A percentile compares a stretch with the other conserved stretches of the same genome.
Conservation (phyloP, 2,797 vertebrate genomes). For the Falco rusticolus region DNA sequence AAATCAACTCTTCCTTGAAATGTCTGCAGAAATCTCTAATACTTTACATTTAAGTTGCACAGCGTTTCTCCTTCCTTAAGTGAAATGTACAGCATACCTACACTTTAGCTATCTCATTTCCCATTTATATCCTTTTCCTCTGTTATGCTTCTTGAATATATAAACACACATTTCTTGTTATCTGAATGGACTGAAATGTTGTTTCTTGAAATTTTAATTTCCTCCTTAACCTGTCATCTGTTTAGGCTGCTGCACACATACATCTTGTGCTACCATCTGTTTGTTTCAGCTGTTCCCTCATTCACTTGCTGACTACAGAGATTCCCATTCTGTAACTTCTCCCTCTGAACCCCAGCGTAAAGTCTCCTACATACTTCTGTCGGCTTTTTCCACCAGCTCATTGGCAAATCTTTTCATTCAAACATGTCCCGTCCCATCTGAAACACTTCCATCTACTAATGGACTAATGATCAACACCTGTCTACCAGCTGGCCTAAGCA, state of each 20-base stretch:
- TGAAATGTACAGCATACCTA: not conserved
- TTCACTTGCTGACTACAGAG: not conserved
- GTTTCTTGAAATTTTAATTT: not conserved
- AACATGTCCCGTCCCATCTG: not conserved
- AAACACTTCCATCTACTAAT: not conserved
- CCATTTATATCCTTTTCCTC: not conserved
- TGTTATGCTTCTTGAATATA: not conserved
- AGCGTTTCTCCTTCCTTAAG: not conserved
- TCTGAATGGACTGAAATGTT: not conserved
- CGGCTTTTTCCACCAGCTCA: not conserved
- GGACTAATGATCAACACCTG: accelerated
- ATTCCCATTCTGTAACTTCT: not conserved
- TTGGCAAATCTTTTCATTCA: not conserved
- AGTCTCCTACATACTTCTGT: not conserved
- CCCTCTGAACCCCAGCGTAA: not conserved
- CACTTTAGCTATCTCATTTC: not conserved
- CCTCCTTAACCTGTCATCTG: not conserved
- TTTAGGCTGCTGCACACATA: not conserved
- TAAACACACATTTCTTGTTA: not conserved
- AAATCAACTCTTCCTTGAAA: not conserved
- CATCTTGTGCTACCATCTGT: not conserved
- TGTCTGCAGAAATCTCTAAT: not conserved
- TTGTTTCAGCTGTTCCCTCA: not conserved
- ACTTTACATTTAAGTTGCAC: not conserved
- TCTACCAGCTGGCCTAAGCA: not conserved